A percentile compares a stretch with the other conserved stretches of the same genome.
These are phyloP conservation scores for Drosophila neonasuta DNA, from an alignment of 2,888 invertebrate genomes.

Conservation along the genomic window DNA sequence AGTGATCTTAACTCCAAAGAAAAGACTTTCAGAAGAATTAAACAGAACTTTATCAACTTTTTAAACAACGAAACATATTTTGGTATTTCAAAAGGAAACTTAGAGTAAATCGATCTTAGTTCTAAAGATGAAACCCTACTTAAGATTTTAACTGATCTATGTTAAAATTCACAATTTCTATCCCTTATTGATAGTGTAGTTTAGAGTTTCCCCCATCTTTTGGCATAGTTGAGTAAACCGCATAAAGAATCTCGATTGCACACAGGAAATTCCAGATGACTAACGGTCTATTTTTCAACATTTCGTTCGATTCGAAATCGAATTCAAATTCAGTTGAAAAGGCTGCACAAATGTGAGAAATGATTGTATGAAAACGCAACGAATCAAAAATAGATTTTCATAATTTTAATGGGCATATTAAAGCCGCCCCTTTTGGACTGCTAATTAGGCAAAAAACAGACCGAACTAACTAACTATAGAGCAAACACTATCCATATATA, in stretches of 20 bases:
- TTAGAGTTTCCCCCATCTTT: not conserved
- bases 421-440: conserved; percentile 63
- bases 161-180: too few species aligned
- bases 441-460: conserved; percentile 61
- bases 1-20: too few species aligned
- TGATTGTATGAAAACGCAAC: conserved; percentile 29
- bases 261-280: conserved; percentile 66
- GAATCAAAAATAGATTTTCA: conserved; percentile 64
- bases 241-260: not conserved
- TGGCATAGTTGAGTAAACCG: not conserved
- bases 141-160: too few species aligned
- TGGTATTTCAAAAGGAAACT: too few species aligned
- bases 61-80: too few species aligned
- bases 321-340: not conserved
- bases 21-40: too few species aligned
- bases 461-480: conserved; percentile 19
- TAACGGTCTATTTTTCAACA: conserved; percentile 24
- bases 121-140: too few species aligned
- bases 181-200: too few species aligned
- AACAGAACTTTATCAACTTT: too few species aligned
- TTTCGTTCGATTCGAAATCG: too few species aligned
- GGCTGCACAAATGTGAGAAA: conserved; percentile 47
- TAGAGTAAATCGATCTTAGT: too few species aligned
- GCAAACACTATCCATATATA: not conserved
- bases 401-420: conserved; percentile 75